These are phyloP conservation scores for Butorides virescens DNA, from an alignment of 2,113 vertebrate genomes.

Conservation along the genomic window DNA sequence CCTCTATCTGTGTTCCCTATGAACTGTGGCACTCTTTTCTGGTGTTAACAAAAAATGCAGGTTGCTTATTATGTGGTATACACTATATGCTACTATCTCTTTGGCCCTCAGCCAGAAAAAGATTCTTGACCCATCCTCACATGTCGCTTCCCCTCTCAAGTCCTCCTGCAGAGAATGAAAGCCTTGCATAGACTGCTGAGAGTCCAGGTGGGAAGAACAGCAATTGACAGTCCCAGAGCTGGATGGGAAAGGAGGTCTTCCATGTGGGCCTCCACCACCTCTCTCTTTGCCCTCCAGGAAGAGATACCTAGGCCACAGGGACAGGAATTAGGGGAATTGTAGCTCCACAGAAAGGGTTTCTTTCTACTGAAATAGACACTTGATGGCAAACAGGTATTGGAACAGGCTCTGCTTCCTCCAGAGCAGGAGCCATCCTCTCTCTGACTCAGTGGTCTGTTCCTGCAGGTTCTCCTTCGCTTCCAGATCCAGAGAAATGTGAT, in stretches of 20 bases:
- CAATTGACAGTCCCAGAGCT: neutral
- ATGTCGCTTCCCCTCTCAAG: neutral
- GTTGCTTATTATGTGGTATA: neutral
- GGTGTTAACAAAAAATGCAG: neutral
- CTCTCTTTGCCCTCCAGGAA: neutral
- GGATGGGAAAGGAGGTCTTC: neutral
- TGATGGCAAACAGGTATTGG: neutral
- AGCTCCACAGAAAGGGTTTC: neutral
- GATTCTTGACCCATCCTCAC: neutral
- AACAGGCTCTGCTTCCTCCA: neutral
- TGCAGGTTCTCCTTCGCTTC: constrained; percentile 85
- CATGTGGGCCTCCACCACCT: neutral
- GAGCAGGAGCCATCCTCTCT: neutral
- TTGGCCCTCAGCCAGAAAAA: neutral
- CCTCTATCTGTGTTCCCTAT: neutral
- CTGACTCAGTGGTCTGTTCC: neutral
- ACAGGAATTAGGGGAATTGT: neutral
- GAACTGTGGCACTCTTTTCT: neutral
- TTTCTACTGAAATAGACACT: neutral
- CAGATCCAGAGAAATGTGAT: constrained; percentile 84
- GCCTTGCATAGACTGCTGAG: neutral
- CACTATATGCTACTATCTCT: neutral
- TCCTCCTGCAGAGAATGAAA: neutral
- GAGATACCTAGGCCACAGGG: neutral
- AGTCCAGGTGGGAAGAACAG: neutral